phyloP scores from a whole-genome alignment of 2,797 vertebrate genomes.

The Tiaroga cobitis region DNA sequence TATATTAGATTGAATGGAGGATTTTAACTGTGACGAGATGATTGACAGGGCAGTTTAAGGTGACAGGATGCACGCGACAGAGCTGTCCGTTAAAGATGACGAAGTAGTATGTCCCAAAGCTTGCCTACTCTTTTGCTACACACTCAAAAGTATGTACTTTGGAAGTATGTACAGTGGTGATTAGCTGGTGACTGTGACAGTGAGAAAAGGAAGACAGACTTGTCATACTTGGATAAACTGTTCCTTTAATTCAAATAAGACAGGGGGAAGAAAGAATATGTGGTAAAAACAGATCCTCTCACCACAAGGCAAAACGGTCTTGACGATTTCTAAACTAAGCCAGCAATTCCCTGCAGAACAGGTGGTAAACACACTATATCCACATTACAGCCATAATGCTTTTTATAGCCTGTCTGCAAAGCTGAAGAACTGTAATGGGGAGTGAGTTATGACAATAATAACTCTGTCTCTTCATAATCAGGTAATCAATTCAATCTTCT shows the following conservation, averaged over 20 bases:
- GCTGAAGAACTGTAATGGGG: conserved; percentile 57
- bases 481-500: conserved; percentile 81
- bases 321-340: conserved; percentile 28
- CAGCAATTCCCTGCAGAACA: conserved; percentile 59
- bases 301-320: conserved; percentile 34
- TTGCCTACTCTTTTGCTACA: too few species aligned
- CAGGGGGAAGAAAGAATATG: neutral
- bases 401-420: conserved; percentile 70
- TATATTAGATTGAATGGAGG: too few species aligned
- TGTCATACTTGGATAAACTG: neutral
- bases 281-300: conserved; percentile 20
- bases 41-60: too few species aligned
- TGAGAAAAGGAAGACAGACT: neutral
- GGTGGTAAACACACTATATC: conserved; percentile 62
- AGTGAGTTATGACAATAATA: conserved; percentile 85
- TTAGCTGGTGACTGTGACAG: neutral
- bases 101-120: too few species aligned
- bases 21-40: too few species aligned
- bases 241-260: conserved; percentile 13
- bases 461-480: conserved; percentile 81
- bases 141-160: too few species aligned
- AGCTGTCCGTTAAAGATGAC: too few species aligned
- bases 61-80: too few species aligned
- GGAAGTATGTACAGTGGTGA: too few species aligned
- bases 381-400: conserved; percentile 69